A percentile compares a stretch with the other conserved stretches of the same genome.
phyloP scores from a whole-genome alignment of 2,797 vertebrate species.

The Propithecus perrieri region DNA sequence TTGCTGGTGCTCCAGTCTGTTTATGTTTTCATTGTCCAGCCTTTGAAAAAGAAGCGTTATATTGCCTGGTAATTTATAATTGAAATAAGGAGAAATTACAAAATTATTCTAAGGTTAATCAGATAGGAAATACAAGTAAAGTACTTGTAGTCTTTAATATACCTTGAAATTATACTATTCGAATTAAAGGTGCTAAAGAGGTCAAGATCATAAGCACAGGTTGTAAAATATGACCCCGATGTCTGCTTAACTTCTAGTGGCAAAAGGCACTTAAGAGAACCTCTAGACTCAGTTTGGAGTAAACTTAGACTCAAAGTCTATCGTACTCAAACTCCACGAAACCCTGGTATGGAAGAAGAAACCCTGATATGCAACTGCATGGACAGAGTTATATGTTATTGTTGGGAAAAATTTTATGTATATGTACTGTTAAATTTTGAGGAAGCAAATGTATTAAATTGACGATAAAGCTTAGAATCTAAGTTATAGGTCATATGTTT shows the following conservation, averaged over 20 bases:
- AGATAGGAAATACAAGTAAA: not conserved
- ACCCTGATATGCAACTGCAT: not conserved
- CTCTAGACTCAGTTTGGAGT: not conserved
- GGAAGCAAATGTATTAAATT: slow-evolving; percentile 15
- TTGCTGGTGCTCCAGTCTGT: not conserved
- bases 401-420: not conserved
- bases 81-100: not conserved
- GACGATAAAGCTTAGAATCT: not conserved
- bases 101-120: not conserved
- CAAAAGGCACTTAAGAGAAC: not conserved
- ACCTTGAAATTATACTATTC: not conserved
- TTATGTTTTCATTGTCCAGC: not conserved
- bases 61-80: not conserved
- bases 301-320: not conserved
- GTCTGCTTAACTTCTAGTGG: not conserved
- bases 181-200: not conserved
- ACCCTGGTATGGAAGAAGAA: not conserved
- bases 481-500: not conserved
- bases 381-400: not conserved
- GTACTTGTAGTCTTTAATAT: not conserved
- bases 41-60: not conserved
- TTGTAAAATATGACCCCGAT: not conserved
- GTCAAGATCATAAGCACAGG: not conserved
- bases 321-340: not conserved
- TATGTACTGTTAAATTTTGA: not conserved